phyloP scores from a whole-genome alignment of 92 coral and sea anemone genomes.

The Epizoanthus illoricatus region DNA sequence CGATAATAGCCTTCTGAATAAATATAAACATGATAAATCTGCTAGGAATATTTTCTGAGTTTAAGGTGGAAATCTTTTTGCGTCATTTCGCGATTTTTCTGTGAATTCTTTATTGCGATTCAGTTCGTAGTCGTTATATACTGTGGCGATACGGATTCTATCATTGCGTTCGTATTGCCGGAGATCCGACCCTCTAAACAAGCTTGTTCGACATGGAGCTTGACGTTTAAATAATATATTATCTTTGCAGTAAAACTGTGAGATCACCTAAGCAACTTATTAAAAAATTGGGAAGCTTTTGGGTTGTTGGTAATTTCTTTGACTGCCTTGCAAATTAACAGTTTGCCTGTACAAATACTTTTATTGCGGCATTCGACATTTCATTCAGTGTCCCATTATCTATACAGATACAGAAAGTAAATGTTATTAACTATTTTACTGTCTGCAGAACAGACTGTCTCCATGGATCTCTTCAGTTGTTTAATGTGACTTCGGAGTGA shows the following conservation, averaged over 20 bases:
- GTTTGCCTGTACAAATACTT: slow-evolving; percentile 2
- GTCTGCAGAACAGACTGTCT: not conserved
- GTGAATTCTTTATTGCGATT: too few relatives aligned
- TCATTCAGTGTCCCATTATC: not conserved
- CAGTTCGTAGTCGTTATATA: too few relatives aligned
- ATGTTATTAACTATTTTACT: not conserved
- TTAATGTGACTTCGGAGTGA: not conserved
- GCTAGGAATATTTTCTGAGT: too few relatives aligned
- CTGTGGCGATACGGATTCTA: too few relatives aligned
- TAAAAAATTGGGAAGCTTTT: not conserved
- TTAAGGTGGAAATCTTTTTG: too few relatives aligned
- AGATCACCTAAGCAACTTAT: slow-evolving; percentile 17
- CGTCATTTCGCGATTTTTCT: too few relatives aligned
- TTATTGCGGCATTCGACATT: not conserved
- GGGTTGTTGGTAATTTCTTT: slow-evolving; percentile 1
- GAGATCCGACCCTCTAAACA: too few relatives aligned
- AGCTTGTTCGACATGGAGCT: too few relatives aligned
- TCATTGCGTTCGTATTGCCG: too few relatives aligned
- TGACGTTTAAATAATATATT: too few relatives aligned
- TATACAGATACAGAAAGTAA: not conserved
- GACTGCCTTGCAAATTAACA: not conserved
- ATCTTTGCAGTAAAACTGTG: not conserved
- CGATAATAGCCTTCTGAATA: too few relatives aligned
- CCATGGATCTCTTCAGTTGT: not conserved
- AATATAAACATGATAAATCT: too few relatives aligned